A percentile compares a stretch with the other conserved stretches of the same genome.
Evolutionary conservation across 2,797 vertebrate species (phyloP).

Genomic region (Coregonus suidteri): DNA sequence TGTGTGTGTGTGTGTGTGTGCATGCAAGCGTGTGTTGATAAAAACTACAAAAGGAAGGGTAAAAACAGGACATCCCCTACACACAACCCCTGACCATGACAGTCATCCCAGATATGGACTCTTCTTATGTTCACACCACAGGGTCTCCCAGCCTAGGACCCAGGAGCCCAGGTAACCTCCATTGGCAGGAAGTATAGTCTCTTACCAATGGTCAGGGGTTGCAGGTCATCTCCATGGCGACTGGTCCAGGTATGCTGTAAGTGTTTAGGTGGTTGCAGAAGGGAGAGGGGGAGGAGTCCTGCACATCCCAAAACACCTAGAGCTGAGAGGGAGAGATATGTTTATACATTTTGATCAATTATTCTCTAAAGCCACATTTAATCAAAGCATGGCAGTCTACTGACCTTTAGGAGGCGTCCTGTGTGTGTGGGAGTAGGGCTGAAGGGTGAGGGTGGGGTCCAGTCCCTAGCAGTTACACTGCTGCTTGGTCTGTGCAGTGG

Average conservation of each 20-base stretch:
- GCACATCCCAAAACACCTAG: conserved; percentile 72
- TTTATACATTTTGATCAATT: too few species aligned
- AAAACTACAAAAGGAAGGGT: conserved; percentile 58
- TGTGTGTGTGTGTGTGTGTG: conserved; percentile 33
- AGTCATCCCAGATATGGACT: conserved; percentile 3
- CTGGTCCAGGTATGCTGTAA: conserved; percentile 14
- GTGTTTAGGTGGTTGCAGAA: conserved; percentile 51
- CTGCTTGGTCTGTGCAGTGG: conserved; percentile 82
- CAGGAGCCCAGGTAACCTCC: conserved; percentile 42
- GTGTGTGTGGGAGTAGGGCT: conserved; percentile 47
- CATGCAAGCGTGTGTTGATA: conserved; percentile 41
- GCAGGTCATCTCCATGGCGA: conserved; percentile 54
- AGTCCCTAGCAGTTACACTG: conserved; percentile 87
- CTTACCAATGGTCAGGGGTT: conserved; percentile 58
- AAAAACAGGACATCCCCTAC: conserved; percentile 48
- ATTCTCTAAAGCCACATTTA: background rate
- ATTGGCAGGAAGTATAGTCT: conserved; percentile 30
- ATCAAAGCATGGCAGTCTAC: conserved; percentile 24
- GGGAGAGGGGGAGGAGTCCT: conserved; percentile 34
- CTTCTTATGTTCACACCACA: conserved; percentile 43
- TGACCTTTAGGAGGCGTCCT: conserved; percentile 67
- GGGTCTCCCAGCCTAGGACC: conserved; percentile 45
- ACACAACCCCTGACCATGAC: conserved; percentile 50
- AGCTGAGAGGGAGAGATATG: conserved; percentile 41
- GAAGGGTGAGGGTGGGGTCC: conserved; percentile 19